Conservation (phyloP, 2,113 vertebrate genomes). For the rat (Rattus norvegicus) region DNA sequence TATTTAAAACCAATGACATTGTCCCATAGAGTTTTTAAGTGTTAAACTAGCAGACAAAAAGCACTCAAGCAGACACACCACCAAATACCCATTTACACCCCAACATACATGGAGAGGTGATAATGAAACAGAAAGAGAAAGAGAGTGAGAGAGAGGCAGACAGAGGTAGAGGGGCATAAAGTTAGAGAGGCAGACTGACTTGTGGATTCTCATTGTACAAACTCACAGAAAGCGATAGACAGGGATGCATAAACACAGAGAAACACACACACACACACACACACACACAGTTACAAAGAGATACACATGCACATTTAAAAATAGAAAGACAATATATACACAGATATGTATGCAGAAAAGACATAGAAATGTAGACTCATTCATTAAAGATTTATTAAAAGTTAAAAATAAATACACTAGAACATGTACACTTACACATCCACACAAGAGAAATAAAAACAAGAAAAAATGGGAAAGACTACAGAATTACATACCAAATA, state of each 20-base stretch:
- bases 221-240: background rate
- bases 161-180: too few relatives aligned
- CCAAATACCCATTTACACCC: background rate
- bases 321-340: background rate
- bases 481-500: background rate
- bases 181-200: too few relatives aligned
- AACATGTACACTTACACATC: background rate
- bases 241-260: too few relatives aligned
- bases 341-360: background rate
- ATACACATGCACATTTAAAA: background rate
- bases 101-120: background rate
- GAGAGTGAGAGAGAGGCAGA: background rate
- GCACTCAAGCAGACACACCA: background rate
- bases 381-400: background rate
- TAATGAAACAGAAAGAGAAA: background rate
- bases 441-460: background rate
- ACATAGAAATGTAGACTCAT: too few relatives aligned
- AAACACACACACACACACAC: too few relatives aligned
- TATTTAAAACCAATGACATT: background rate
- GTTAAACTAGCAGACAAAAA: background rate
- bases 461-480: background rate
- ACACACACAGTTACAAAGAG: background rate
- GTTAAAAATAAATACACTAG: background rate
- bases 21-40: background rate
- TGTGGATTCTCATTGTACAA: background rate